Evolutionary conservation across 2,113 vertebrate genomes (phyloP).

Genomic region (Serinus canaria): DNA sequence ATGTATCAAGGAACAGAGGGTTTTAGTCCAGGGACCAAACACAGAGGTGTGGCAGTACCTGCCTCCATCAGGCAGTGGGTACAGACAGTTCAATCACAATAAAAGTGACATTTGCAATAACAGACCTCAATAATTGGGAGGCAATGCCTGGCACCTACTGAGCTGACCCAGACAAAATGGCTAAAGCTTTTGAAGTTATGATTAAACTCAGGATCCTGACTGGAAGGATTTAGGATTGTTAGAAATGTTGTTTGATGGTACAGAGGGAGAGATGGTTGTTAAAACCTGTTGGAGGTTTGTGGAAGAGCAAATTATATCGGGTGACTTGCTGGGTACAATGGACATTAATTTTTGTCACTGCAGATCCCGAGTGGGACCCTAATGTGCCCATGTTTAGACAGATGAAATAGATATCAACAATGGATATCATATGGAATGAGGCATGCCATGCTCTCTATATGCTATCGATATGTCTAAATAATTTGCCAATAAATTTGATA

Average conservation of each 20-base stretch:
- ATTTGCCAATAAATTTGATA: too few species aligned
- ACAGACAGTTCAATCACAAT: neutral
- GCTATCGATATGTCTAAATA: neutral
- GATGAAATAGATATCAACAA: neutral
- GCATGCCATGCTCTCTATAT: too few species aligned
- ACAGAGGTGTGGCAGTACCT: neutral
- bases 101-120: neutral
- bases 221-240: neutral
- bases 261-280: neutral
- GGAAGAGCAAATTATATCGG: neutral
- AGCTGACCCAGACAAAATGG: neutral
- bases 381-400: neutral
- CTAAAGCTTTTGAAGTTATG: neutral
- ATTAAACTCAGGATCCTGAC: neutral
- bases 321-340: neutral
- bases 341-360: fast-evolving
- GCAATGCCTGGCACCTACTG: neutral
- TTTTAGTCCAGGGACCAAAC: neutral
- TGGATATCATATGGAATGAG: neutral
- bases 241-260: neutral
- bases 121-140: neutral
- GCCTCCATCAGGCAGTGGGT: neutral
- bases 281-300: neutral
- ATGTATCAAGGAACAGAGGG: neutral
- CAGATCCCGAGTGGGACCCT: neutral